A percentile compares a stretch with the other conserved stretches of the same genome.
These are phyloP conservation scores for Ips nitidus DNA, from an alignment of 1,140 invertebrate species.

Conservation along the genomic window DNA sequence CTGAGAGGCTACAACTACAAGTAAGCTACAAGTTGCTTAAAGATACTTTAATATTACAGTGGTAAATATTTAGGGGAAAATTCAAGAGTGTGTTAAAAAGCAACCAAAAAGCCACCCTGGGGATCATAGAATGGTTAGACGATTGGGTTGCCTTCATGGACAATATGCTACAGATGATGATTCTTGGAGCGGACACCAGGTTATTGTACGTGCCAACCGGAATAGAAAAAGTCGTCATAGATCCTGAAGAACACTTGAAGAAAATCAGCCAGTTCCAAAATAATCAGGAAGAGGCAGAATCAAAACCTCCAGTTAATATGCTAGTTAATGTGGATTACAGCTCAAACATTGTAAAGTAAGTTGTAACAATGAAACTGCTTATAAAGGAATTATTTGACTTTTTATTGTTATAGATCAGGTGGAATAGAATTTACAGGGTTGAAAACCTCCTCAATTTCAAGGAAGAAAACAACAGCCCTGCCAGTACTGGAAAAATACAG, in stretches of 20 bases:
- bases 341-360: constrained; percentile 26
- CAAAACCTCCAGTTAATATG: constrained; percentile 13
- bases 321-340: constrained; percentile 18
- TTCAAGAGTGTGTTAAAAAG: constrained; percentile 62
- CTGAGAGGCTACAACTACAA: constrained; percentile 2
- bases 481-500: constrained; percentile 73
- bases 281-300: background rate
- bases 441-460: constrained; percentile 75
- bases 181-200: constrained; percentile 73
- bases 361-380: background rate
- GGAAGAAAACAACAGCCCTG: constrained; percentile 61
- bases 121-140: constrained; percentile 65
- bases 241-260: constrained; percentile 69
- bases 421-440: constrained; percentile 86
- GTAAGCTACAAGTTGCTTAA: background rate
- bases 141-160: constrained; percentile 95
- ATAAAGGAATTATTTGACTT: constrained; percentile 42
- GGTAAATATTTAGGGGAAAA: constrained; percentile 54
- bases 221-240: constrained; percentile 77
- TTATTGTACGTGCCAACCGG: constrained; percentile 82
- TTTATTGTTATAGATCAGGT: constrained; percentile 61
- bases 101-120: constrained; percentile 53
- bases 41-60: background rate
- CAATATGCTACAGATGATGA: constrained; percentile 86
- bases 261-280: constrained; percentile 33